Conservation (phyloP, 2,113 vertebrate species). For the Bettongia penicillata region DNA sequence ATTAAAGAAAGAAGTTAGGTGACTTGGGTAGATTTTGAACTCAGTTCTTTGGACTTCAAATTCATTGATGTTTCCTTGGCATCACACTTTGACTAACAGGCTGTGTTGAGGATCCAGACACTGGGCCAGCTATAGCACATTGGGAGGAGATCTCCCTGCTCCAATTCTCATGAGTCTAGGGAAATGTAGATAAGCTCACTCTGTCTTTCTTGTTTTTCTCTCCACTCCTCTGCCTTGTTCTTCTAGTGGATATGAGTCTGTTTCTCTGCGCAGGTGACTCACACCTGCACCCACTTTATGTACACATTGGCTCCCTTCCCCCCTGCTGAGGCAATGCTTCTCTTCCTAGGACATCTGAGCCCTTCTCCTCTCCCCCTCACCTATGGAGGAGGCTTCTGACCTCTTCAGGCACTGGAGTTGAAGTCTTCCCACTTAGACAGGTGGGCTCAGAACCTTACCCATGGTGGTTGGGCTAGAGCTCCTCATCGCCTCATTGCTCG, state of each 20-base stretch:
- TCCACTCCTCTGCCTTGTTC: constrained; percentile 10
- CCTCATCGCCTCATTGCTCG: not conserved
- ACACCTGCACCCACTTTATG: constrained; percentile 45
- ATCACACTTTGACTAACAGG: not conserved
- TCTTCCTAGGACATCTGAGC: not conserved
- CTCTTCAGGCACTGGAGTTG: not conserved
- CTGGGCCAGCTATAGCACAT: not conserved
- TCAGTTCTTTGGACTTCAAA: not conserved
- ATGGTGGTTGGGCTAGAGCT: not conserved
- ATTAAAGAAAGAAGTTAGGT: not conserved
- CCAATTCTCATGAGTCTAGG: not conserved
- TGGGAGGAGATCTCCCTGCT: not conserved
- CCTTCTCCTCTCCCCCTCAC: not conserved
- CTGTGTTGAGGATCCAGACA: not conserved
- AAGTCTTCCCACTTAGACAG: not conserved
- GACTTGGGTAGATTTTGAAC: not conserved
- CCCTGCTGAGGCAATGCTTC: not conserved
- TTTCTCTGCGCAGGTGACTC: constrained; percentile 51
- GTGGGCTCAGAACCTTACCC: not conserved
- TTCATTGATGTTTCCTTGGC: not conserved
- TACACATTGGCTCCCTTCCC: constrained; percentile 1
- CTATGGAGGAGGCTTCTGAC: not conserved
- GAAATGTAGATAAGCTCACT: not conserved
- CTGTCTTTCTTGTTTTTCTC: not conserved
- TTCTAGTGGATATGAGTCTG: constrained; percentile 14